A percentile compares a stretch with the other conserved stretches of the same genome.
These are phyloP conservation scores for Ceratitis capitata DNA, from an alignment of 1,140 invertebrate species.

Conservation along the genomic window DNA sequence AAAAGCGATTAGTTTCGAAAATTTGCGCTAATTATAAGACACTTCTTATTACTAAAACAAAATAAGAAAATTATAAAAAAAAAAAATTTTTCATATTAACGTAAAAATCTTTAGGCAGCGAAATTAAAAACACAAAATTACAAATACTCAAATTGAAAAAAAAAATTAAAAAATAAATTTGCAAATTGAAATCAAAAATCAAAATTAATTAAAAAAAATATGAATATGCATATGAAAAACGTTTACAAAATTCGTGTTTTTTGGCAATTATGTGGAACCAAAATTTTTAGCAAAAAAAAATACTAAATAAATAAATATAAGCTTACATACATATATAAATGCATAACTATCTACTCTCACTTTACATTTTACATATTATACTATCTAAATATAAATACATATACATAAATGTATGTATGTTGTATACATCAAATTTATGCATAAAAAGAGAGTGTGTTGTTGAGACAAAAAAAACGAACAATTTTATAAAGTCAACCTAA, in stretches of 20 bases:
- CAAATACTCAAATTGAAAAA: constrained; percentile 7
- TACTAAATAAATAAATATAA: neutral
- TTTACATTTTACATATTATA: constrained; percentile 25
- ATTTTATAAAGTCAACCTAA: neutral
- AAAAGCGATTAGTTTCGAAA: neutral
- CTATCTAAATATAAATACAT: neutral
- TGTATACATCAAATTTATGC: neutral
- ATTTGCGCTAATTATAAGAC: neutral
- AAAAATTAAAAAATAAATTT: too few relatives aligned
- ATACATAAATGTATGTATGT: too few relatives aligned
- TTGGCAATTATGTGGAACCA: constrained; percentile 15
- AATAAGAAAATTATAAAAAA: neutral
- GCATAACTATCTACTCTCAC: constrained; percentile 16
- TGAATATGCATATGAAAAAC: neutral
- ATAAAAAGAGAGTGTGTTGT: neutral
- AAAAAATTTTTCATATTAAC: neutral
- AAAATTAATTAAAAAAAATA: neutral
- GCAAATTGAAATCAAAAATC: constrained; percentile 36
- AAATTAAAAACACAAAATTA: neutral
- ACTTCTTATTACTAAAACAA: neutral
- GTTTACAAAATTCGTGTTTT: constrained; percentile 35
- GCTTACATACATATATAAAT: neutral
- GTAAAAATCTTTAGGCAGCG: constrained; percentile 1
- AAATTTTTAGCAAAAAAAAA: too few relatives aligned
- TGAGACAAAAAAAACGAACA: neutral